Conservation (phyloP, 1,140 invertebrate species). For the Pseudomyrmex flavicornis region DNA sequence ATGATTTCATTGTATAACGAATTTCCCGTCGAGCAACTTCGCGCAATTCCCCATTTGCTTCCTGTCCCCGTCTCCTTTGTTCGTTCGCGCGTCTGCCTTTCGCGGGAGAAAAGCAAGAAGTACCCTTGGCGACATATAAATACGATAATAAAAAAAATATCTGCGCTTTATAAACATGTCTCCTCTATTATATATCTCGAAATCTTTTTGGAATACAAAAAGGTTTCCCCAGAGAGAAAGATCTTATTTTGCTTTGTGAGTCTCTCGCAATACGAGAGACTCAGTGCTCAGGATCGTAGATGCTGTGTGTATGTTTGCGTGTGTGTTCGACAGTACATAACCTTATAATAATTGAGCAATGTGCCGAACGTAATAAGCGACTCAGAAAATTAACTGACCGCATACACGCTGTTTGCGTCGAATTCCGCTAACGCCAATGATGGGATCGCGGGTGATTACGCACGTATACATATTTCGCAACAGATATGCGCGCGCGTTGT, state of each 20-base stretch:
- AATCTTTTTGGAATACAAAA: not conserved
- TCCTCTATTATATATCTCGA: not conserved
- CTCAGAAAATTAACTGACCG: constrained; percentile 9
- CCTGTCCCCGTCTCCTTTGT: constrained; percentile 3
- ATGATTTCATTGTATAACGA: constrained; percentile 34
- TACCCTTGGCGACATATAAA: not conserved
- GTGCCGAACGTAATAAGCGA: not conserved
- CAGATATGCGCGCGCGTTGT: not conserved
- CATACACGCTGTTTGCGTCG: not conserved
- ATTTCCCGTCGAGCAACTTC: constrained; percentile 4
- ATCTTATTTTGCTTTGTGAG: too few species aligned
- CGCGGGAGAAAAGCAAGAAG: not conserved
- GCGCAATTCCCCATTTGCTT: constrained; percentile 9
- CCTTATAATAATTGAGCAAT: not conserved
- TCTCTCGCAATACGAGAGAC: too few species aligned
- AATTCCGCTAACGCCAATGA: not conserved
- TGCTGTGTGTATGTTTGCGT: too few species aligned
- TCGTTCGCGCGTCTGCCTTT: not conserved
- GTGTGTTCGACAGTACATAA: too few species aligned
- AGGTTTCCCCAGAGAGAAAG: too few species aligned
- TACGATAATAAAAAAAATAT: not conserved
- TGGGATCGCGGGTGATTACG: not conserved
- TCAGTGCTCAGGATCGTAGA: too few species aligned
- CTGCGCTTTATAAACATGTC: constrained; percentile 1
- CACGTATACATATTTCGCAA: constrained; percentile 13